A percentile compares a stretch with the other conserved stretches of the same genome.
phyloP scores from a whole-genome alignment of 2,888 invertebrate genomes.

The Harpalus rufipes region DNA sequence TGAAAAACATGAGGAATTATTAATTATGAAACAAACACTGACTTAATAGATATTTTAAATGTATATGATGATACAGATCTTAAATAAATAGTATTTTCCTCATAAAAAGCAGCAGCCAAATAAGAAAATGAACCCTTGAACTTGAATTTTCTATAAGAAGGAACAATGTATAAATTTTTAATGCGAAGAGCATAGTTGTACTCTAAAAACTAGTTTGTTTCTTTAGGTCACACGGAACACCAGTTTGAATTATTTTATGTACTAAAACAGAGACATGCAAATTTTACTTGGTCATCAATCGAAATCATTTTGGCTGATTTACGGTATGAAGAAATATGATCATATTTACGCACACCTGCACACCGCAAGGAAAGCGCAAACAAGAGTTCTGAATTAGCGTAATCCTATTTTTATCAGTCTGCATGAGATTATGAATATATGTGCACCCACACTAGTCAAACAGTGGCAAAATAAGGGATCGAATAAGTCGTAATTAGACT shows the following conservation, averaged over 20 bases:
- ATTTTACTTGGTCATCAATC: conserved; percentile 6
- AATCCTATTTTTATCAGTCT: conserved; percentile 16
- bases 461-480: background rate
- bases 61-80: no score
- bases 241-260: no score
- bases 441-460: background rate
- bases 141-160: no score
- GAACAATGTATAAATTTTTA: no score
- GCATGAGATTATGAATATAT: background rate
- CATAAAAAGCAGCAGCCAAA: no score
- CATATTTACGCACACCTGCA: conserved; percentile 13
- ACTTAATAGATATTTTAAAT: conserved; percentile 9
- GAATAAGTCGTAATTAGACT: background rate
- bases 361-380: background rate
- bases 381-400: conserved; percentile 5
- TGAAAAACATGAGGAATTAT: background rate
- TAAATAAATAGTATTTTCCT: no score
- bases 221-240: no score
- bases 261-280: conserved; percentile 1
- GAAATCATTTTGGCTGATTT: background rate
- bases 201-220: no score
- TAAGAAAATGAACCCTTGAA: no score
- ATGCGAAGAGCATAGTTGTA: no score
- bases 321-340: background rate
- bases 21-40: background rate